phyloP scores from a whole-genome alignment of 2,113 vertebrate genomes.

The Gymnarchus niloticus region DNA sequence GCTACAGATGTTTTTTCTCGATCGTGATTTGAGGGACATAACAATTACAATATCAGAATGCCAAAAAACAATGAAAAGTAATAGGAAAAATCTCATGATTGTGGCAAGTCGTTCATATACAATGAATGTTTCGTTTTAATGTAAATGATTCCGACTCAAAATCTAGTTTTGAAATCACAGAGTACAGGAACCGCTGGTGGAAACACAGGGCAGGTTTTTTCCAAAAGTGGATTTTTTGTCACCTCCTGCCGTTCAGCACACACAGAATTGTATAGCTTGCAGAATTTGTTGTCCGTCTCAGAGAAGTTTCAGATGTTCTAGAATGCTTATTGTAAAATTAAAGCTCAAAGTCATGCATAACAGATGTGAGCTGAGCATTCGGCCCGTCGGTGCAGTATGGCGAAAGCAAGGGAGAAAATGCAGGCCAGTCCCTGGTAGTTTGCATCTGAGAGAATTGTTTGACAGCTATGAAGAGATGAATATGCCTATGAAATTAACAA shows the following conservation, averaged over 20 bases:
- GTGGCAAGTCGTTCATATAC: too few relatives aligned
- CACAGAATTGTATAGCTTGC: not conserved
- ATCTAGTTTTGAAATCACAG: not conserved
- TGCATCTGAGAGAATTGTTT: not conserved
- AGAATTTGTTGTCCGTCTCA: not conserved
- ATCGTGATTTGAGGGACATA: not conserved
- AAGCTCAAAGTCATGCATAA: not conserved
- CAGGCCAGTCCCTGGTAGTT: not conserved
- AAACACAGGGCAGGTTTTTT: not conserved
- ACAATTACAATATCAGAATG: not conserved
- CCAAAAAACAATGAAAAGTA: too few relatives aligned
- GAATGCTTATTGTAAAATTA: constrained; percentile 1
- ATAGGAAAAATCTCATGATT: too few relatives aligned
- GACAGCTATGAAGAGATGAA: not conserved
- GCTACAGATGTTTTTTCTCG: not conserved
- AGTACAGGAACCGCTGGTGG: not conserved
- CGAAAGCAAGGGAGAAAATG: not conserved
- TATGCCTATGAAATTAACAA: constrained; percentile 17
- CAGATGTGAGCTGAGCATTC: not conserved
- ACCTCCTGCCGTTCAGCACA: not conserved
- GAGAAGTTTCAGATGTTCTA: not conserved
- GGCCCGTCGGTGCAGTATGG: not conserved
- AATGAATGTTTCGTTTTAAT: not conserved
- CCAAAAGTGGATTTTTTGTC: not conserved
- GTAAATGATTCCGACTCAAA: not conserved